Evolutionary conservation across 2,888 invertebrate genomes (phyloP), one percentile per base, ranked within the genome.

Genomic region (Hanleya hanleyi): DNA sequence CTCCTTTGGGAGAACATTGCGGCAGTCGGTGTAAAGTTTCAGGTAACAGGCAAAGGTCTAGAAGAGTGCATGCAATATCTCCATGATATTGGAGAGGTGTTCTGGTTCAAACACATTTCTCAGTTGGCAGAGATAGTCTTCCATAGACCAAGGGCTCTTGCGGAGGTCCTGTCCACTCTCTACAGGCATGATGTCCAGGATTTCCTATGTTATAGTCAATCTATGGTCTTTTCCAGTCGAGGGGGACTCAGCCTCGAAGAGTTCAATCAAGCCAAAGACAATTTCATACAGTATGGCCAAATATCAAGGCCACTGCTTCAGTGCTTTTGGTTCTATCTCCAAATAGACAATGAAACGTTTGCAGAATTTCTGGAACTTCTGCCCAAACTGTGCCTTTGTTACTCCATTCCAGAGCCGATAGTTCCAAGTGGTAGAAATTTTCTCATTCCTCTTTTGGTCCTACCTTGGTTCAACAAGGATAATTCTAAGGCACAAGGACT

Each of bases 261-360:
- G 41, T 89, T 88, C 72, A 73, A 81, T n/a, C 77, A 79, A 33
- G 85, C 83, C 5, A 81, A 78, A 49, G 77, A 84, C 5, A 72
- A 83, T 9, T 85, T 89, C 70, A 69, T 82, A 7, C 76, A 76
- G 37, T 77, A 79, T 57, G 90, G 90, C 15, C 86, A 88, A 75
- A 81, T 90, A 36, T 87, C 88, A 1, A 77, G 88, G 33, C 87
- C 86, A 6, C 74, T 90, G 61, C 81, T 90, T 51, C 83, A 84
- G 72, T 87, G 88, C 70, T 77, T 90, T 57, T 87, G 86, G 86
- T 89, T 89, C 71, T 84, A 87, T 67, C 81, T 86, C 67, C 75
- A 83, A 35, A 74, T 87, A 4, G 76, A 74, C 57, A 79, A 84
- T 57, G 81, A 85, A 49, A 72, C 80, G 33, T 80, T 88, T 47